These are phyloP conservation scores for Ruditapes philippinarum DNA, from an alignment of 1,140 invertebrate genomes.

Conservation along the genomic window DNA sequence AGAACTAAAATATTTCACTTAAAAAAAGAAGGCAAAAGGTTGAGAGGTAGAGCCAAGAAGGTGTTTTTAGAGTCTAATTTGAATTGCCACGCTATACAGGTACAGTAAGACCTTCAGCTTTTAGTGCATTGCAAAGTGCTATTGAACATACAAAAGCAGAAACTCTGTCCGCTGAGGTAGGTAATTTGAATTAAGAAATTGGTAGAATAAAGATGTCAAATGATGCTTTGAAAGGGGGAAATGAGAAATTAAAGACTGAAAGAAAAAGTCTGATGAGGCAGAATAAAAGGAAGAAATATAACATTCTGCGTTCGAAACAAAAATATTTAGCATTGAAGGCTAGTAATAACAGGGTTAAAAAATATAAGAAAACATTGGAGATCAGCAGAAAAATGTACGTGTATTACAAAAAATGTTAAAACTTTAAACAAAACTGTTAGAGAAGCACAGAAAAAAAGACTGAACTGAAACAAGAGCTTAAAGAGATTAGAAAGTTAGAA, in stretches of 20 bases:
- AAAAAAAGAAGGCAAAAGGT: constrained; percentile 52
- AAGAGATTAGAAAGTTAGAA: neutral
- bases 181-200: constrained; percentile 24
- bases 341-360: constrained; percentile 11
- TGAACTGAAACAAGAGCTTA: constrained; percentile 1
- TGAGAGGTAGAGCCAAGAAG: too few relatives aligned
- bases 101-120: constrained; percentile 26
- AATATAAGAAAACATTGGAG: constrained; percentile 10
- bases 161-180: neutral
- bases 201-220: neutral
- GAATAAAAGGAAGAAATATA: constrained; percentile 49
- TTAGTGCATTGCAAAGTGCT: constrained; percentile 16
- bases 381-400: constrained; percentile 39
- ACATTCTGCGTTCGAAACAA: constrained; percentile 9
- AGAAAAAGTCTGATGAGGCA: constrained; percentile 39
- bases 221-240: neutral
- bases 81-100: constrained; percentile 9
- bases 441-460: constrained; percentile 14
- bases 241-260: constrained; percentile 41
- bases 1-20: neutral
- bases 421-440: neutral
- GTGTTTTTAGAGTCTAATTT: constrained; percentile 27
- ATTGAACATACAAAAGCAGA: constrained; percentile 17
- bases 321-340: neutral
- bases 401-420: constrained; percentile 26